Conservation (phyloP, 2,888 invertebrate genomes). For the Tethea ocularis region DNA sequence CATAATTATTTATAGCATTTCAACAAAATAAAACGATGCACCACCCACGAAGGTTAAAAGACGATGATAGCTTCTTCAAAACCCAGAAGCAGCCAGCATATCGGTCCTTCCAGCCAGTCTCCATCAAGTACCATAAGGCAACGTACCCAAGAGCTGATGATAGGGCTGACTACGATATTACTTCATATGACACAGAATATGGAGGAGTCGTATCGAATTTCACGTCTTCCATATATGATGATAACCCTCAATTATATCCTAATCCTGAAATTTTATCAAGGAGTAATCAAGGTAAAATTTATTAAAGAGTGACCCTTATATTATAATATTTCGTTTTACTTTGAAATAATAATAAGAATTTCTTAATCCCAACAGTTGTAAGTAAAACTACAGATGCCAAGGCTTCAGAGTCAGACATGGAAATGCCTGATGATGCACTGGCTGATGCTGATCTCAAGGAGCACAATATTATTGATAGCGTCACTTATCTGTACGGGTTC, state of each 20-base stretch:
- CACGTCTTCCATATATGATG: slow-evolving; percentile 78
- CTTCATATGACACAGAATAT: slow-evolving; percentile 74
- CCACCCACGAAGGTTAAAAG: slow-evolving; percentile 53
- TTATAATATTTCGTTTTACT: too few relatives aligned
- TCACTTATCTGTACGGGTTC: slow-evolving; percentile 87
- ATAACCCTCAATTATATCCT: slow-evolving; percentile 76
- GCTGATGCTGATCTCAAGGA: slow-evolving; percentile 87
- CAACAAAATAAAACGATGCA: slow-evolving; percentile 65
- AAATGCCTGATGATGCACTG: slow-evolving; percentile 85
- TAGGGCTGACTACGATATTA: slow-evolving; percentile 70
- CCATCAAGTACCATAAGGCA: slow-evolving; percentile 64
- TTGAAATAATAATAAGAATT: too few relatives aligned
- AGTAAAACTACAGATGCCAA: slow-evolving; percentile 61
- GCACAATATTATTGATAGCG: slow-evolving; percentile 88
- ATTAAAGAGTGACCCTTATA: too few relatives aligned
- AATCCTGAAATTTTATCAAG: slow-evolving; percentile 74
- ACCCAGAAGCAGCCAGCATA: slow-evolving; percentile 62
- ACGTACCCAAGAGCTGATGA: slow-evolving; percentile 66
- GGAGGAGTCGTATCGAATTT: slow-evolving; percentile 79
- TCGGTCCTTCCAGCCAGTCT: slow-evolving; percentile 69
- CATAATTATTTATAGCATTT: slow-evolving; percentile 48
- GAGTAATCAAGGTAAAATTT: slow-evolving; percentile 65
- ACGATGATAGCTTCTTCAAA: slow-evolving; percentile 60
- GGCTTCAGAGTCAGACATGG: slow-evolving; percentile 72
- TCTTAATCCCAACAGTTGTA: slow-evolving; percentile 37